phyloP scores from a whole-genome alignment of 2,888 invertebrate species.

The Patella pellucida region DNA sequence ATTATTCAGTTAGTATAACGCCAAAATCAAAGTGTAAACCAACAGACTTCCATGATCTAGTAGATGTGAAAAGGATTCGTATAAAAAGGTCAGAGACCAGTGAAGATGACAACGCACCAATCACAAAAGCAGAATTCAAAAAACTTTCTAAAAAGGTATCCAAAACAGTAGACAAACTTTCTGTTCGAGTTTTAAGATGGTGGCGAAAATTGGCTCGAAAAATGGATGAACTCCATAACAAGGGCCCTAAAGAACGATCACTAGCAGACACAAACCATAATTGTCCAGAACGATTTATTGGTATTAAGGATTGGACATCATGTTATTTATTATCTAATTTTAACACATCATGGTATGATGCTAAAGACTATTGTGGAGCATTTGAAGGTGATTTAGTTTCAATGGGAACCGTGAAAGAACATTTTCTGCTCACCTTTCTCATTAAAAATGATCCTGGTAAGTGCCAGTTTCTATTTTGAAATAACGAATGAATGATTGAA shows the following conservation, averaged over 20 bases:
- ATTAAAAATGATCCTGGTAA: conserved; percentile 59
- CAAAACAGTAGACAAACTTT: conserved; percentile 42
- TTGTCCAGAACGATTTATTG: conserved; percentile 57
- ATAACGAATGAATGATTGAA: not conserved
- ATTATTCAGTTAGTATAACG: conserved; percentile 30
- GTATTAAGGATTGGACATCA: conserved; percentile 51
- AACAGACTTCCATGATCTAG: not conserved
- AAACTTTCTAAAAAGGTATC: conserved; percentile 28
- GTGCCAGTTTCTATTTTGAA: conserved; percentile 6
- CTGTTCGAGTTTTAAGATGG: conserved; percentile 48
- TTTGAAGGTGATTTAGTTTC: conserved; percentile 58
- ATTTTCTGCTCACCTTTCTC: conserved; percentile 56
- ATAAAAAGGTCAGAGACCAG: not conserved
- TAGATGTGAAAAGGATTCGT: not conserved
- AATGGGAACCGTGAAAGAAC: conserved; percentile 56
- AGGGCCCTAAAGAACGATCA: not conserved
- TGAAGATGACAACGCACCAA: not conserved
- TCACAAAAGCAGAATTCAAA: conserved; percentile 20
- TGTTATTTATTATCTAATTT: conserved; percentile 62
- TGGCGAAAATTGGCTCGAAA: conserved; percentile 49
- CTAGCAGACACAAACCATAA: conserved; percentile 14
- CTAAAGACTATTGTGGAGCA: conserved; percentile 59
- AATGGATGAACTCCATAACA: conserved; percentile 25
- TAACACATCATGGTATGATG: conserved; percentile 62
- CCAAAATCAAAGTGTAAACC: conserved; percentile 24